Percentiles rank a stretch among this genome's conserved stretches.
Evolutionary conservation across 2,888 invertebrate genomes (phyloP).

Genomic region (Acronicta alni): DNA sequence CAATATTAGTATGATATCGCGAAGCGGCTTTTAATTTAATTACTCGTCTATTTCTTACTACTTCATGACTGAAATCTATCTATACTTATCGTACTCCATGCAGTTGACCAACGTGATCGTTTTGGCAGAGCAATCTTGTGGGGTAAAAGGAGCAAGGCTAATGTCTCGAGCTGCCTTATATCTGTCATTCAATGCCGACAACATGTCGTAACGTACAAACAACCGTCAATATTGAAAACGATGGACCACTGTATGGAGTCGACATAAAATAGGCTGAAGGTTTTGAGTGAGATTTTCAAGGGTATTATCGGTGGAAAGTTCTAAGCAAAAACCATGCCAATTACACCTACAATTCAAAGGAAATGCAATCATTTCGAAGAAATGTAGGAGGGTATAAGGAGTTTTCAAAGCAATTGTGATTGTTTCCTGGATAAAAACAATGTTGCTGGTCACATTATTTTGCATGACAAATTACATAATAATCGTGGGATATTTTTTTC

Average conservation of each 20-base stretch:
- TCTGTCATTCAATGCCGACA: not conserved
- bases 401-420: conserved; percentile 32
- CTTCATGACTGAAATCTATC: conserved; percentile 10
- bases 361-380: conserved; percentile 35
- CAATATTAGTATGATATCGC: too few species aligned
- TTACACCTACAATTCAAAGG: conserved; percentile 20
- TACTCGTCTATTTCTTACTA: conserved; percentile 31
- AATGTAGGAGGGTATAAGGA: conserved; percentile 18
- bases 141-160: not conserved
- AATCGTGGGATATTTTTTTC: conserved; percentile 52
- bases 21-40: not conserved
- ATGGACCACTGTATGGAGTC: conserved; percentile 26
- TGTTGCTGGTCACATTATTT: conserved; percentile 43
- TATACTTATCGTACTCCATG: conserved; percentile 24
- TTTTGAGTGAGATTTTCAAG: conserved; percentile 29
- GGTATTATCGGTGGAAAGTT: conserved; percentile 15
- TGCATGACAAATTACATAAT: conserved; percentile 53
- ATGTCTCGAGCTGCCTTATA: conserved; percentile 1
- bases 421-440: conserved; percentile 43
- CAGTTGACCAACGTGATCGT: not conserved
- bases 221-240: conserved; percentile 14
- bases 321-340: conserved; percentile 8
- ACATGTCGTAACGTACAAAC: not conserved
- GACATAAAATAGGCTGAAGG: conserved; percentile 37
- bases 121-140: not conserved